phyloP scores from a whole-genome alignment of 2,113 vertebrate species.

The Pipra filicauda region DNA sequence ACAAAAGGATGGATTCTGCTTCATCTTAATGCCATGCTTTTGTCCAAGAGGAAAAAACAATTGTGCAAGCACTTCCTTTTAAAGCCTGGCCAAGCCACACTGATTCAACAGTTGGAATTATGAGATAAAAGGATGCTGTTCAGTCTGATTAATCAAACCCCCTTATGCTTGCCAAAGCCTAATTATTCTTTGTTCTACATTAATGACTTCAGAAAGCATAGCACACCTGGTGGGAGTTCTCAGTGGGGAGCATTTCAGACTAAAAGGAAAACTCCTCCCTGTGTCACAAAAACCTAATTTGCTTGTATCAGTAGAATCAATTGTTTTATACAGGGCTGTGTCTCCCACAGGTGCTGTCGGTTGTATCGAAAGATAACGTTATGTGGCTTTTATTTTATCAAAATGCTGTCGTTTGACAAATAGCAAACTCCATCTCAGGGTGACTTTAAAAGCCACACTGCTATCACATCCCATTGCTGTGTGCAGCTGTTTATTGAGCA shows the following conservation, averaged over 20 bases:
- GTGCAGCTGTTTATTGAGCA: neutral
- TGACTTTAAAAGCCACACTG: neutral
- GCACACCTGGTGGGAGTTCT: constrained; percentile 59
- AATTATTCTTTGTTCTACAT: constrained; percentile 67
- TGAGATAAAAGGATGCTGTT: constrained; percentile 46
- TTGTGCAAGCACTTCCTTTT: neutral
- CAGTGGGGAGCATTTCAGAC: neutral
- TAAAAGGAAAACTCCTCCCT: constrained; percentile 39
- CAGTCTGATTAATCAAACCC: constrained; percentile 57
- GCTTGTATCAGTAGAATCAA: constrained; percentile 44
- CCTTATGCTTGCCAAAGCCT: constrained; percentile 53
- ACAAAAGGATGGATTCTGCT: neutral
- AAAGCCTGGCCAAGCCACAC: neutral
- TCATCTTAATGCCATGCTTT: neutral
- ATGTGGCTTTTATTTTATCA: neutral
- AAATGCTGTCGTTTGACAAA: neutral
- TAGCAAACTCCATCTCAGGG: neutral
- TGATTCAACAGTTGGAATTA: constrained; percentile 37
- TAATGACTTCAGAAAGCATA: constrained; percentile 63
- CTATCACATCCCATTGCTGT: neutral
- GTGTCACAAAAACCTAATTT: constrained; percentile 47
- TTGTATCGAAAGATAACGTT: neutral
- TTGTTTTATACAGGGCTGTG: neutral
- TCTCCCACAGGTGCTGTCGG: constrained; percentile 17
- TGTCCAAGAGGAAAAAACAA: neutral